Conservation (phyloP, 2,113 vertebrate genomes). For the Sciurus niger region DNA sequence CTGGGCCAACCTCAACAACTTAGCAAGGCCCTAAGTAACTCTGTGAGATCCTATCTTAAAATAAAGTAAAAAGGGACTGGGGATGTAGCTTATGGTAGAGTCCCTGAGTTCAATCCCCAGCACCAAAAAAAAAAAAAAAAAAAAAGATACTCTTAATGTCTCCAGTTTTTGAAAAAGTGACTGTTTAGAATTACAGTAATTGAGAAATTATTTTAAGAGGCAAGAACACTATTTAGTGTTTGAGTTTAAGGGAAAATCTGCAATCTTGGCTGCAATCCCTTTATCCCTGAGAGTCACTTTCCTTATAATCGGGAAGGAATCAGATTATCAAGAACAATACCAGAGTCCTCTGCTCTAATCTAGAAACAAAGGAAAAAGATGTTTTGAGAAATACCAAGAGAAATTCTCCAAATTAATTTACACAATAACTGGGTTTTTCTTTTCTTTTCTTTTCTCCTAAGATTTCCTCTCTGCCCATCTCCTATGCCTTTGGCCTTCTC, state of each 20-base stretch:
- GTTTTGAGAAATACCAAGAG: not conserved
- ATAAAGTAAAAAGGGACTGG: no score
- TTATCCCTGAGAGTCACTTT: not conserved
- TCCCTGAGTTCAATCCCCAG: no score
- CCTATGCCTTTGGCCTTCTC: not conserved
- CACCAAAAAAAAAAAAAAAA: no score
- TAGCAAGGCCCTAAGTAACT: no score
- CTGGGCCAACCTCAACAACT: no score
- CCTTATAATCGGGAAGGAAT: constrained; percentile 7
- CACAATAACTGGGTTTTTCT: not conserved
- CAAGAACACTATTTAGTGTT: not conserved
- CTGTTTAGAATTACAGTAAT: constrained; percentile 26
- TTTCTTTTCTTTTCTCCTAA: constrained; percentile 47
- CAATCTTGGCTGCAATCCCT: not conserved
- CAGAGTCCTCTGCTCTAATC: not conserved
- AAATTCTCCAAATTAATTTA: constrained; percentile 13
- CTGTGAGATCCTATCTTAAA: no score
- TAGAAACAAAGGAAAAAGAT: constrained; percentile 15
- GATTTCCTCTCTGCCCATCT: not conserved
- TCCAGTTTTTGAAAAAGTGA: constrained; percentile 30
- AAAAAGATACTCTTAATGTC: not conserved
- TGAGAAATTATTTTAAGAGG: not conserved
- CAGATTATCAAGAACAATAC: not conserved
- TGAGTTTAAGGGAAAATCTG: not conserved
- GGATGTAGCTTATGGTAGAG: no score